A percentile compares a stretch with the other conserved stretches of the same genome.
Evolutionary conservation across 2,113 vertebrate species (phyloP).

Genomic region (Camelus bactrianus): DNA sequence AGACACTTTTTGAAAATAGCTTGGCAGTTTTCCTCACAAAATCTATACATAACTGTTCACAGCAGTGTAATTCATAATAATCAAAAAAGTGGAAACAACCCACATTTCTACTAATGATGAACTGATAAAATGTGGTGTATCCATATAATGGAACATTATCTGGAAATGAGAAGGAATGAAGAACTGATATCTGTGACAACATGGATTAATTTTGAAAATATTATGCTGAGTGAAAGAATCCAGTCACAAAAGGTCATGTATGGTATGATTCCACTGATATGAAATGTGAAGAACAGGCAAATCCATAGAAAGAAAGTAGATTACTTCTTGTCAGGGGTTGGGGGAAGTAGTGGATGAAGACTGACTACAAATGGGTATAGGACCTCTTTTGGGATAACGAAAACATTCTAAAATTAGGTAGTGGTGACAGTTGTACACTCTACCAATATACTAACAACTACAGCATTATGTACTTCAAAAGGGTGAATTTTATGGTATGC

Average conservation of each 20-base stretch:
- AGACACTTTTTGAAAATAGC: neutral
- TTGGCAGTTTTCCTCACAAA: neutral
- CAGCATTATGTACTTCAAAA: neutral
- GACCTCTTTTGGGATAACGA: neutral
- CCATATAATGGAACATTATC: neutral
- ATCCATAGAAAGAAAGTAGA: neutral
- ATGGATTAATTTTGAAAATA: neutral
- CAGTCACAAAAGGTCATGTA: neutral
- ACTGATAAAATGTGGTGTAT: neutral
- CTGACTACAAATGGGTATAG: neutral
- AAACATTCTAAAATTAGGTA: slow-evolving; percentile 12
- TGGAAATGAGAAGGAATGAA: neutral
- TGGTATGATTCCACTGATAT: neutral
- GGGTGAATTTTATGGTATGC: neutral
- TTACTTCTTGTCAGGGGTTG: neutral
- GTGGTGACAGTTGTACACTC: neutral
- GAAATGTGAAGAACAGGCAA: neutral
- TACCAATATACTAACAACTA: neutral
- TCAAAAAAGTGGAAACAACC: neutral
- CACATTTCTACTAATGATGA: neutral
- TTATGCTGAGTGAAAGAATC: neutral
- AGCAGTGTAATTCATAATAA: neutral
- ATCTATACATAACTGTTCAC: neutral
- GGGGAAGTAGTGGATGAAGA: neutral
- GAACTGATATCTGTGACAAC: neutral